Base-by-base conservation (phyloP, 2,113 vertebrate species). In the Isichthys henryi region DNA sequence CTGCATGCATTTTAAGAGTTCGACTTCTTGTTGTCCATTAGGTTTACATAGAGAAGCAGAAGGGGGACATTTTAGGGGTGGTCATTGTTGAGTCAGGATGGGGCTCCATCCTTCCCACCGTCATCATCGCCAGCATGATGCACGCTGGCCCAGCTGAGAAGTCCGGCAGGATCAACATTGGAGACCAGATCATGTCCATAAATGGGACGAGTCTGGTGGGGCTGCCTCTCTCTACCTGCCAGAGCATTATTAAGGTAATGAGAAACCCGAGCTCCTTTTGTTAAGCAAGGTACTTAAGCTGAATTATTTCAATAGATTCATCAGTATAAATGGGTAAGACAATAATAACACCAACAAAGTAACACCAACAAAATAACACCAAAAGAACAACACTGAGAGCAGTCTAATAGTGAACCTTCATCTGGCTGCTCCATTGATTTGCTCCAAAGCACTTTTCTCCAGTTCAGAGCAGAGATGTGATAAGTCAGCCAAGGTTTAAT, bases 91-190 rank as follows among this genome's bases (percentile, higher is more conserved):
- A 99, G 92, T 99, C 98, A 9, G 98, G 98, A 88, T 99, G 98
- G 98, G 98, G 98, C 53, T 99, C 98, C 93, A 99, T 99, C 95
- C 93, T 99, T 53, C 98, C 98, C 11, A 99, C 98, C 0, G 98
- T 99, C 93, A 99, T 99, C 91, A 99, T 99, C 86, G 98, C 98
- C 91, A 99, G 97, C 94, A 99, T 99, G 97, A 99, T 99, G 98
- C 98, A 99, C 4, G 97, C 97, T 86, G 98, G 98, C 77, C 98
- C 98, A 0, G 97, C 98, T 0, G 98, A 99, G 93, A 97, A 98
- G 88, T 99, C 98, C 0, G 97, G 98, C 10, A 96, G 96, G 87
- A 94, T 99, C 88, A 99, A 98, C 90, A 99, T 99, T 6, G 98
- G 98, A 53, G 98, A 99, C 93, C 98, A 99, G 95, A 99, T 99